These are phyloP conservation scores for Schmidtea mediterranea DNA, from an alignment of 1,140 invertebrate species.

Conservation along the genomic window DNA sequence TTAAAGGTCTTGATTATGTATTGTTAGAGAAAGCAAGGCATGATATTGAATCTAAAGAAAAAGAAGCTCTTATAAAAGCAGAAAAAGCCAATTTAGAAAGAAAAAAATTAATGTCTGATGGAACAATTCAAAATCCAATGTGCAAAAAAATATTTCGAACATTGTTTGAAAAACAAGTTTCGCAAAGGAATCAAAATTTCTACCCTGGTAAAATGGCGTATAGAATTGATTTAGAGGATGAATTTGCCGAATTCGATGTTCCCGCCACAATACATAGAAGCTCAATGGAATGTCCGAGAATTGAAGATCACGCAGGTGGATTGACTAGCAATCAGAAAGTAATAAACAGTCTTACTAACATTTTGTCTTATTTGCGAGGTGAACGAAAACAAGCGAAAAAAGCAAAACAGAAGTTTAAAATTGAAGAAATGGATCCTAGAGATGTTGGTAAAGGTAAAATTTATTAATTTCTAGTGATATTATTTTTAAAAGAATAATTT, in stretches of 20 bases:
- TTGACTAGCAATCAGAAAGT: background rate
- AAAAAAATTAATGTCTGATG: too few species aligned
- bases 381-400: background rate
- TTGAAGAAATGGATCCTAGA: too few species aligned
- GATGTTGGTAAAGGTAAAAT: too few species aligned
- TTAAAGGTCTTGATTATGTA: conserved; percentile 95
- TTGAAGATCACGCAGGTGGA: conserved; percentile 34
- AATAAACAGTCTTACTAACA: background rate
- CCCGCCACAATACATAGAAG: conserved; percentile 79
- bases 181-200: conserved; percentile 68
- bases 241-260: conserved; percentile 62
- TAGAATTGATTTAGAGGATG: conserved; percentile 74
- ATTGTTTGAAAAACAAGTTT: conserved; percentile 26
- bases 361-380: background rate
- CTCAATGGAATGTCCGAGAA: conserved; percentile 75
- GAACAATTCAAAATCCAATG: too few species aligned
- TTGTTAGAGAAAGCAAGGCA: conserved; percentile 62
- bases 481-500: too few species aligned
- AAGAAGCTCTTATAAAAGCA: conserved; percentile 18
- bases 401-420: background rate
- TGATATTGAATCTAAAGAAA: conserved; percentile 1
- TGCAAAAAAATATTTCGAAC: conserved; percentile 28
- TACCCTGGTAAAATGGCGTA: conserved; percentile 86
- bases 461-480: too few species aligned
- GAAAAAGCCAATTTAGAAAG: background rate